Base-by-base conservation (phyloP, 2,888 invertebrate species). In the Hirtodrosophila duncani region DNA sequence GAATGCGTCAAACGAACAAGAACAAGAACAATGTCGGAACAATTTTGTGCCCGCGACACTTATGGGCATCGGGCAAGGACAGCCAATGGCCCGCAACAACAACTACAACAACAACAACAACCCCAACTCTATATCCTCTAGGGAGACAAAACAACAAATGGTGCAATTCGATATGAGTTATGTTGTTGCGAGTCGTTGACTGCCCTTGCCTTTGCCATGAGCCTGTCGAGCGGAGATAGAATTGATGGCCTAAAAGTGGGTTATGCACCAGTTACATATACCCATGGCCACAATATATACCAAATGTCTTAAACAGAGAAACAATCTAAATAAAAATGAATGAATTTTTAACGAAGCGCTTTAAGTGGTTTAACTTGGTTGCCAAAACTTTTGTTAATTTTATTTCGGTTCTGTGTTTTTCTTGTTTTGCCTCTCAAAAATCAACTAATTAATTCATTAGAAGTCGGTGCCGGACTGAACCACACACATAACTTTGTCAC, bases 391-490 rank as follows among this genome's bases (percentile, higher is more conserved):
- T 56, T n/a, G n/a, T n/a, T n/a, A n/a, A n/a, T n/a, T n/a, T n/a
- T n/a, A 11, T 17, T 31, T 29, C 34, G 36, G n/a, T 21, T 36
- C 9, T 11, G 10, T 5, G 20, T 20, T 20, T 20, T 20, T 20
- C 20, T 7, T 7, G 5, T 53, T 46, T 46, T 41, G 23, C 26
- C 30, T n/a, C 27, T 38, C 30, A 38, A 59, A 70, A 64, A 56
- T 71, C 65, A 58, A 79, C 80, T 74, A 74, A 74, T 74, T 74
- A 80, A 74, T 74, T 79, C 72, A 75, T 77, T 75, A 60, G 65
- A 53, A 38, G 33, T 59, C 24, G 10, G 29, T 45, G 24, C 16
- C 13, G 36, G 23, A 17, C 9, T 6, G 36, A 33, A 56, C 38
- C 36, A n/a, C n/a, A n/a, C 18, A 52, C 59, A 59, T 61, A 66